Evolutionary conservation across 2,888 invertebrate genomes (phyloP).

Genomic region (Ornithoptera alexandrae): DNA sequence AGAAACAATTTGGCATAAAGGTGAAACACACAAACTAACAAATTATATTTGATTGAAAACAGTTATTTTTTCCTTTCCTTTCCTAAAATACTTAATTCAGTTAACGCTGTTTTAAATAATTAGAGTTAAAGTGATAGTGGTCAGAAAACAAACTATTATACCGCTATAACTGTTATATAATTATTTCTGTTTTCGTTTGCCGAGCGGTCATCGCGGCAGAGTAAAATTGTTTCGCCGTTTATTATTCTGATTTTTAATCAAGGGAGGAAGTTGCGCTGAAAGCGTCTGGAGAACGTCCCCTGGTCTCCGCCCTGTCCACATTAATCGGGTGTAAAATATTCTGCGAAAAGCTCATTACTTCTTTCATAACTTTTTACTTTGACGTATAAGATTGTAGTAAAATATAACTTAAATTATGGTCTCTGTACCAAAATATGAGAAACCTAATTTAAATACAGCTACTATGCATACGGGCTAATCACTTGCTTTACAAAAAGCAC

Average conservation of each 20-base stretch:
- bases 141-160: background rate
- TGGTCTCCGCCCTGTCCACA: conserved; percentile 49
- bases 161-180: background rate
- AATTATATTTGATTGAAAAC: too few relatives aligned
- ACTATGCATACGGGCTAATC: too few relatives aligned
- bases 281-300: conserved; percentile 59
- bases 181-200: background rate
- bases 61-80: too few relatives aligned
- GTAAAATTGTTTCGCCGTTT: conserved; percentile 72
- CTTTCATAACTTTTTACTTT: background rate
- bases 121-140: background rate
- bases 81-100: too few relatives aligned
- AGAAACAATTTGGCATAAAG: too few relatives aligned
- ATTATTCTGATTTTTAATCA: conserved; percentile 77
- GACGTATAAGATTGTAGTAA: background rate
- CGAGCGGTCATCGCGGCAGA: conserved; percentile 41
- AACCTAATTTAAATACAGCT: too few relatives aligned
- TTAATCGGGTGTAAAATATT: conserved; percentile 63
- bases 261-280: conserved; percentile 55
- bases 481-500: too few relatives aligned
- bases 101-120: background rate
- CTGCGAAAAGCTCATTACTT: conserved; percentile 41
- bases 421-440: too few relatives aligned
- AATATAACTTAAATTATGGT: too few relatives aligned
- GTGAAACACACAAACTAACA: too few relatives aligned